phyloP scores from a whole-genome alignment of 2,888 invertebrate genomes.

The Zygogramma bicolorata region DNA sequence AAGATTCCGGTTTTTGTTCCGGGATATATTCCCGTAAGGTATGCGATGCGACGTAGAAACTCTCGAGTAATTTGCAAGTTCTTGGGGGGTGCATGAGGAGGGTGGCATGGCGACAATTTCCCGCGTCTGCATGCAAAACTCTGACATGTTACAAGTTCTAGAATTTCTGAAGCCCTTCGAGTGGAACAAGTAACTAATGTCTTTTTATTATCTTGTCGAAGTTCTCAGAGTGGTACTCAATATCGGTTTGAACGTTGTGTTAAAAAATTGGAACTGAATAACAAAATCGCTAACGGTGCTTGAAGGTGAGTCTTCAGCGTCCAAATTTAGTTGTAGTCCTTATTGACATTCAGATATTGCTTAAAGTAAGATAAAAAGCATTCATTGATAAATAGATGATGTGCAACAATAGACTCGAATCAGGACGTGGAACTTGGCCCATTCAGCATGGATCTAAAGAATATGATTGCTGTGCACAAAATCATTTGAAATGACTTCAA shows the following conservation, averaged over 20 bases:
- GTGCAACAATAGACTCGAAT: too few relatives aligned
- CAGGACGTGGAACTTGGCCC: too few relatives aligned
- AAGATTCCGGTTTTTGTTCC: conserved; percentile 46
- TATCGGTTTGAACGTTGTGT: background rate
- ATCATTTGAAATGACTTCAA: too few relatives aligned
- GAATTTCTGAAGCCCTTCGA: background rate
- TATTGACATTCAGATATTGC: too few relatives aligned
- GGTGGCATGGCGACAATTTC: conserved; percentile 6
- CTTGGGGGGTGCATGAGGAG: conserved; percentile 28
- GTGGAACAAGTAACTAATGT: background rate
- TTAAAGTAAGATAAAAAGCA: too few relatives aligned
- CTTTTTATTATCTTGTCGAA: conserved; percentile 2
- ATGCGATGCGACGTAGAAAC: conserved; percentile 47
- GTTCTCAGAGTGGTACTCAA: background rate
- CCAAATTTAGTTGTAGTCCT: background rate
- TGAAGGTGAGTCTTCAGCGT: background rate
- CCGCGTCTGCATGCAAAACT: background rate
- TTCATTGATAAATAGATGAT: too few relatives aligned
- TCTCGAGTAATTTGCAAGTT: conserved; percentile 53
- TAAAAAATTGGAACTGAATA: background rate
- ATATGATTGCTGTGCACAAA: too few relatives aligned
- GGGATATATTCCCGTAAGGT: conserved; percentile 43
- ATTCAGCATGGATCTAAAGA: too few relatives aligned
- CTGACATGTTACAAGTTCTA: conserved; percentile 9
- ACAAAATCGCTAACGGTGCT: background rate